Percentiles rank a stretch among this genome's conserved stretches.
These are phyloP conservation scores for Rana temporaria DNA, from an alignment of 2,113 vertebrate genomes.

Conservation along the genomic window DNA sequence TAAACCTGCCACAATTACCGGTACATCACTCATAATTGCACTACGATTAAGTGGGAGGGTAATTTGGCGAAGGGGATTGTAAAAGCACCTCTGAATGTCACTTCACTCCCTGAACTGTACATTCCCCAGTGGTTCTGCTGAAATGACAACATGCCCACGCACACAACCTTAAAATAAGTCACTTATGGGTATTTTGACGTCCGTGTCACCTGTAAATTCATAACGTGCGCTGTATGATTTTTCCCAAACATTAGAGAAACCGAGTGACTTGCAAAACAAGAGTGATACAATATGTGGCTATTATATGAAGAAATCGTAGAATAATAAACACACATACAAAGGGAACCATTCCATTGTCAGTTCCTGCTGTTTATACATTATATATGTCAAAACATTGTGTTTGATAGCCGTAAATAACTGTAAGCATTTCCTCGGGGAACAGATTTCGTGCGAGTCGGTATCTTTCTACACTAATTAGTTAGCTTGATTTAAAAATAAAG, in stretches of 20 bases:
- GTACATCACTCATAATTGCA: slow-evolving; percentile 31
- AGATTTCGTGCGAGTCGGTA: too few species aligned
- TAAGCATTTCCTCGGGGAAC: neutral
- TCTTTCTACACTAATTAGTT: too few species aligned
- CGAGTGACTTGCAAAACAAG: neutral
- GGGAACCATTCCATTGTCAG: too few species aligned
- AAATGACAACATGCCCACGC: slow-evolving; percentile 26
- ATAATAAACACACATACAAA: neutral
- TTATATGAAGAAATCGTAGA: neutral
- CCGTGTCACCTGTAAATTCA: neutral
- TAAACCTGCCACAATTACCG: slow-evolving; percentile 10
- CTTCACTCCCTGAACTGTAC: slow-evolving; percentile 34
- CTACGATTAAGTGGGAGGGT: neutral
- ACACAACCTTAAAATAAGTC: slow-evolving; percentile 31
- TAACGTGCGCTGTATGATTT: slow-evolving; percentile 8
- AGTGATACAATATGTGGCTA: neutral
- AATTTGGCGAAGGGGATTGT: slow-evolving; percentile 16
- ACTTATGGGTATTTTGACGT: slow-evolving; percentile 37
- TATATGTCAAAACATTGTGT: neutral
- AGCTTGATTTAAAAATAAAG: too few species aligned
- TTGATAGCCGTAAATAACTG: neutral
- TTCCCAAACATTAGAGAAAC: neutral
- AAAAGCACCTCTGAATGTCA: slow-evolving; percentile 13
- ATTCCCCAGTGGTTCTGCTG: slow-evolving; percentile 27
- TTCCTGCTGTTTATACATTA: neutral